phyloP scores from a whole-genome alignment of 2,888 invertebrate genomes.

The Epirrhoe tristata region DNA sequence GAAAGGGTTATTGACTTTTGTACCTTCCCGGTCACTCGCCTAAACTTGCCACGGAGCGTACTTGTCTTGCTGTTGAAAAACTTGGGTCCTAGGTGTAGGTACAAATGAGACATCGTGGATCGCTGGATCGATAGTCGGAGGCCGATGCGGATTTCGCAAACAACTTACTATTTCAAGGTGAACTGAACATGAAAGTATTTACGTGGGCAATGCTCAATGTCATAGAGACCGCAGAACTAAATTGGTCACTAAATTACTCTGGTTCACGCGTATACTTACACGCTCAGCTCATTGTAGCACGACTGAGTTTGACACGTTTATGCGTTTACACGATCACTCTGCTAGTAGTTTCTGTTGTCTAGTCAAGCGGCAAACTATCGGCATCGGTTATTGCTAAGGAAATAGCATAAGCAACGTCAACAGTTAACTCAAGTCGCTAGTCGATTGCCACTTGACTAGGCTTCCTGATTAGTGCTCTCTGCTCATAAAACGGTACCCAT shows the following conservation, averaged over 20 bases:
- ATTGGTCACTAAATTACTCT: conserved; percentile 63
- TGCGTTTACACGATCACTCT: no score
- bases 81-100: conserved; percentile 54
- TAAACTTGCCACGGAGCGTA: neutral
- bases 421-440: no score
- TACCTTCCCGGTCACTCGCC: neutral
- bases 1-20: neutral
- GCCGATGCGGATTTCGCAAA: conserved; percentile 73
- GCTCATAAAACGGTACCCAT: no score
- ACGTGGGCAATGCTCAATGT: conserved; percentile 74
- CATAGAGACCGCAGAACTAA: conserved; percentile 76
- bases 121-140: conserved; percentile 63
- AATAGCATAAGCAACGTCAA: no score
- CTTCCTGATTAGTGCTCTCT: no score
- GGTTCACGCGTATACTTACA: conserved; percentile 12
- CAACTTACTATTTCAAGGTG: conserved; percentile 72
- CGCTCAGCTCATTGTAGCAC: neutral
- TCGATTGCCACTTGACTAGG: no score
- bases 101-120: conserved; percentile 53
- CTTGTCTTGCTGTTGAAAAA: conserved; percentile 43
- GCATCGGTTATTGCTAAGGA: no score
- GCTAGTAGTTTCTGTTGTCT: no score
- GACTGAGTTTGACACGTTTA: no score
- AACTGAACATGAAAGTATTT: conserved; percentile 63
- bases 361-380: no score